Percentiles rank a stretch among this genome's conserved stretches.
Conservation (phyloP, 2,888 invertebrate genomes). For the Hirudinaria manillensis region DNA sequence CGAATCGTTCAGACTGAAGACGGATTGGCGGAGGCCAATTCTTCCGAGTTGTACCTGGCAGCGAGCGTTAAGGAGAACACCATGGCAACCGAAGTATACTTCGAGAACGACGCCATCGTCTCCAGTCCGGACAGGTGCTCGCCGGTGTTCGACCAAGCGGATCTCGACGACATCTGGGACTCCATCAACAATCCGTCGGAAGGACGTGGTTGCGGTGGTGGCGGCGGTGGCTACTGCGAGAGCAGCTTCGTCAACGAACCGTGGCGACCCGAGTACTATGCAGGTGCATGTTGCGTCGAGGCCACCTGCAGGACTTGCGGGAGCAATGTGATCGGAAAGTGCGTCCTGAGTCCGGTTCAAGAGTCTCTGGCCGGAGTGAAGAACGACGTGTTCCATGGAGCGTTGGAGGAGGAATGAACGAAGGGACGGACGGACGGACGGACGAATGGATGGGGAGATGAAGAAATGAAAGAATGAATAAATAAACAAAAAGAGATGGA, state of each 20-base stretch:
- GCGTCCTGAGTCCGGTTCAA: not conserved
- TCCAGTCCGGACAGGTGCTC: slow-evolving; percentile 38
- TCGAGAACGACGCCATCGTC: slow-evolving; percentile 21
- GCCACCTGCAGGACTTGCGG: too few relatives aligned
- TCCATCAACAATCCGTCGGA: not conserved
- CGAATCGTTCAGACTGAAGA: not conserved
- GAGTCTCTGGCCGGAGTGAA: not conserved
- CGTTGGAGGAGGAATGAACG: too few relatives aligned
- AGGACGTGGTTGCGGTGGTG: too few relatives aligned
- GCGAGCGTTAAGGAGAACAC: slow-evolving; percentile 28
- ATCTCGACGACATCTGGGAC: slow-evolving; percentile 36
- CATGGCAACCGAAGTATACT: slow-evolving; percentile 21
- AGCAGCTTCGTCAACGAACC: slow-evolving; percentile 5
- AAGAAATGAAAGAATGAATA: too few relatives aligned
- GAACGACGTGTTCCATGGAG: too few relatives aligned
- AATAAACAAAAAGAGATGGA: too few relatives aligned
- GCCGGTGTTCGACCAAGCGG: slow-evolving; percentile 38
- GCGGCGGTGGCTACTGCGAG: slow-evolving; percentile 1
- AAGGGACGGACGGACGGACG: too few relatives aligned
- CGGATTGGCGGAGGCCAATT: slow-evolving; percentile 31
- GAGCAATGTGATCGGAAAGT: not conserved
- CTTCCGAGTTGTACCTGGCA: slow-evolving; percentile 38
- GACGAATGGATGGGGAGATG: too few relatives aligned
- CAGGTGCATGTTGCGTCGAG: not conserved
- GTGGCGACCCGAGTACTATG: not conserved